Base-by-base conservation (phyloP, 2,113 vertebrate species). In the Condylura cristata region DNA sequence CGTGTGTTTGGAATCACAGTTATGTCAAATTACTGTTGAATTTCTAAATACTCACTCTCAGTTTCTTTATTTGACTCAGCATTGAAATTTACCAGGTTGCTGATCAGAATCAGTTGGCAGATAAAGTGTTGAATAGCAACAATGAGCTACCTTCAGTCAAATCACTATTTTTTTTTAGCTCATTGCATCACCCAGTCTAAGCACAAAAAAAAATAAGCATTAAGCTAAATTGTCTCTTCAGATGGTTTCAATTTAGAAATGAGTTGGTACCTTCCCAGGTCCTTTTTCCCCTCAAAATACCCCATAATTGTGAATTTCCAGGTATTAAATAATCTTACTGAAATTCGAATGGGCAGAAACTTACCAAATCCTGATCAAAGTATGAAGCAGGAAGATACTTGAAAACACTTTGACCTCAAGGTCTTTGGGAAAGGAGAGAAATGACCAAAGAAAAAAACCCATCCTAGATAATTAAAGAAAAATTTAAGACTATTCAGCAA, bases 121-220 rank as follows among this genome's bases (percentile, higher is more conserved):
- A 80, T 26, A 9, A 53, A 7, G 58, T 18, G 53, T 17, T 41
- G n/a, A 91, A 17, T 9, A 51, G 22, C 22, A 71, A 61, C 90
- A 86, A 10, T 5, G 34, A 85, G 6, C 44, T 75, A 39, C 48
- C 41, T 18, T 80, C 66, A 75, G 51, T 51, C 37, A 80, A 72
- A 82, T 37, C 63, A 2, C 44, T 75, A 71, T 76, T 95, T 90
- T 95, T 90, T 48, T 86, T 86, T 86, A 41, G 37, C 39, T 26
- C 51, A 46, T 86, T 82, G 60, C 7, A 79, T 74, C 32, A 78
- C 58, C 22, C 4, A 82, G 58, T 75, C 13, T 58, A 93, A 74
- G n/a, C 37, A 70, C 26, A 1, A 51, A 87, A 1, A 51, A 87
- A 91, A 41, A 3, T 56, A 71, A 82, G 89, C 24, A 71, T 32